Conservation (phyloP, 2,888 invertebrate genomes). For the Cancer borealis region DNA sequence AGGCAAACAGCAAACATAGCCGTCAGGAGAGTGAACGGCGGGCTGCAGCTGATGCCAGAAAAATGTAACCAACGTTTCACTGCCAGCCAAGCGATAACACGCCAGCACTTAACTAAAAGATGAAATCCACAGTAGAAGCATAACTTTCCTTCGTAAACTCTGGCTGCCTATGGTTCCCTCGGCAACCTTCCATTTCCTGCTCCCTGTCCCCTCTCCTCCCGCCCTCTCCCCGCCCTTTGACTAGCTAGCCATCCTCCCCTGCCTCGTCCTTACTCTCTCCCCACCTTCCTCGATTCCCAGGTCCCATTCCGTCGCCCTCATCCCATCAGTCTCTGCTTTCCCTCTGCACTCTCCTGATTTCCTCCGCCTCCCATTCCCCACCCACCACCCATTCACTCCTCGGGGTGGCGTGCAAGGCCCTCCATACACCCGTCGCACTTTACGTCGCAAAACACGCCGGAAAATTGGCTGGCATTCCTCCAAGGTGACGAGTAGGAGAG, state of each 20-base stretch:
- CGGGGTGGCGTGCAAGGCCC: background rate
- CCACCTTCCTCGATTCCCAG: background rate
- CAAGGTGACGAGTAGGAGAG: constrained; percentile 33
- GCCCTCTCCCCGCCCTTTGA: background rate
- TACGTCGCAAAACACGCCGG: constrained; percentile 18
- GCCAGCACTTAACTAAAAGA: constrained; percentile 8
- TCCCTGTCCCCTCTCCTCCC: background rate
- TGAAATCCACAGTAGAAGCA: constrained; percentile 25
- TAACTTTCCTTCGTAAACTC: constrained; percentile 8
- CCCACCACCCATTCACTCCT: background rate
- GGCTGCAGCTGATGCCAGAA: background rate
- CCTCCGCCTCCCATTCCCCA: background rate
- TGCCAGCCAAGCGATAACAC: background rate
- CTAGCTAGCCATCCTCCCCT: background rate
- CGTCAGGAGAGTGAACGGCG: constrained; percentile 4
- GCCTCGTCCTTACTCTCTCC: background rate
- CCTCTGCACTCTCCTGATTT: constrained; percentile 27
- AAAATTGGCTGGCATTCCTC: constrained; percentile 38
- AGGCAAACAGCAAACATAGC: background rate
- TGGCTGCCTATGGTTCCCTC: background rate
- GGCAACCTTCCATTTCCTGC: background rate
- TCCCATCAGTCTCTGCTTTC: constrained; percentile 4
- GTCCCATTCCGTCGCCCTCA: background rate
- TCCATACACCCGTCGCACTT: constrained; percentile 12
- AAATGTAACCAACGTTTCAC: background rate